Percentiles rank a stretch among this genome's conserved stretches.
phyloP scores from a whole-genome alignment of 2,797 vertebrate species.

The Falco concolor region DNA sequence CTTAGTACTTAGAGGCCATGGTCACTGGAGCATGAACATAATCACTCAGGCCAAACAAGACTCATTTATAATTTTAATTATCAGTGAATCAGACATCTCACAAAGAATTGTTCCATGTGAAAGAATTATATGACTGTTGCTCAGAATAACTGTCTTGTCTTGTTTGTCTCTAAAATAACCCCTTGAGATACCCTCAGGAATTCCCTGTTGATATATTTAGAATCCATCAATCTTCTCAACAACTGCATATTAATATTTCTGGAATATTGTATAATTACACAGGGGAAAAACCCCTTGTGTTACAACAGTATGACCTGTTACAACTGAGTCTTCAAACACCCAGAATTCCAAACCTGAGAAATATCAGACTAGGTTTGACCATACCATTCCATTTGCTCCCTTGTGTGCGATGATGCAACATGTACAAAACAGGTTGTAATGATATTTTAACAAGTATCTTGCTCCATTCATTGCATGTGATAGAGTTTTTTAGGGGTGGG shows the following conservation, averaged over 20 bases:
- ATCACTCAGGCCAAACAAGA: conserved; percentile 75
- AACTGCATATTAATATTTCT: background rate
- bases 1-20: conserved; percentile 68
- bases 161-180: conserved; percentile 67
- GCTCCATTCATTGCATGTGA: background rate
- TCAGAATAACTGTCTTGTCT: conserved; percentile 72
- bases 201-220: conserved; percentile 65
- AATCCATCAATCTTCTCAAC: conserved; percentile 39
- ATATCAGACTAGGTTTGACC: background rate
- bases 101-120: conserved; percentile 57
- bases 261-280: background rate
- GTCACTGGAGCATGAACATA: conserved; percentile 66
- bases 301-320: background rate
- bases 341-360: background rate
- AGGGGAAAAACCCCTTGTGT: background rate
- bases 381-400: background rate
- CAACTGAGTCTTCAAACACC: background rate
- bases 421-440: background rate
- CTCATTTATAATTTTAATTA: conserved; percentile 77
- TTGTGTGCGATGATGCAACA: background rate
- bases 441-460: background rate
- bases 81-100: conserved; percentile 73
- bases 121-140: conserved; percentile 70
- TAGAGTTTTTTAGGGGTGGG: background rate
- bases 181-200: conserved; percentile 51